These are phyloP conservation scores for Liodrosophila aerea DNA, from an alignment of 2,888 invertebrate species.

Conservation along the genomic window DNA sequence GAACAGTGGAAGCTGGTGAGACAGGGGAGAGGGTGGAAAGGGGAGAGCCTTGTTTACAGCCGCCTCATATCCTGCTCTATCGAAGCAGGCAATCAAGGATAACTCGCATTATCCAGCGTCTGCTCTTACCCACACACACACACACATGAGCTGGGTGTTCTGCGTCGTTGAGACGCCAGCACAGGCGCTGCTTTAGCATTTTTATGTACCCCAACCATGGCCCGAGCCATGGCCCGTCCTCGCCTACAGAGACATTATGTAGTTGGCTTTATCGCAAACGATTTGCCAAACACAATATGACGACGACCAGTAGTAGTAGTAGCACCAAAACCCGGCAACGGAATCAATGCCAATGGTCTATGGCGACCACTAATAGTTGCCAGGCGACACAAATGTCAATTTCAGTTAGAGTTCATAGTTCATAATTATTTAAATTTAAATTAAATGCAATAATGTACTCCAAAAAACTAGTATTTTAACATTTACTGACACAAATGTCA, in stretches of 20 bases:
- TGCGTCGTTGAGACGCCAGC: conserved; percentile 60
- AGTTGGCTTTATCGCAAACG: conserved; percentile 77
- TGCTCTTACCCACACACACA: conserved; percentile 16
- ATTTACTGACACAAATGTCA: conserved; percentile 53
- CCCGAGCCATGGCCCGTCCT: too few relatives aligned
- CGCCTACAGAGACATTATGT: conserved; percentile 72
- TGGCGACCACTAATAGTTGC: conserved; percentile 47
- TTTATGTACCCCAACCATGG: conserved; percentile 58
- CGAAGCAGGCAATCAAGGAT: conserved; percentile 72
- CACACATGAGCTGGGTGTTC: conserved; percentile 32
- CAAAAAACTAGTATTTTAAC: too few relatives aligned
- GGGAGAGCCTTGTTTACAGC: conserved; percentile 60
- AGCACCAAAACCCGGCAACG: conserved; percentile 16
- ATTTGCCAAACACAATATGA: conserved; percentile 76
- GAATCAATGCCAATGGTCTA: conserved; percentile 46
- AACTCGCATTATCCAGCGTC: conserved; percentile 64
- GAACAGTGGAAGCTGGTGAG: neutral
- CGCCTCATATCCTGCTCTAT: conserved; percentile 63
- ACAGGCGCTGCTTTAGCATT: conserved; percentile 73
- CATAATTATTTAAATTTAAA: too few relatives aligned
- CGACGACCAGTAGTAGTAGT: conserved; percentile 40
- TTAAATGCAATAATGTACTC: neutral
- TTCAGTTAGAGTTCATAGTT: neutral
- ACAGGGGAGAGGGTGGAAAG: conserved; percentile 10
- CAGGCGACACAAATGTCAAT: conserved; percentile 59